Conservation (phyloP, 2,113 vertebrate species). For the Dasyurus viverrinus region DNA sequence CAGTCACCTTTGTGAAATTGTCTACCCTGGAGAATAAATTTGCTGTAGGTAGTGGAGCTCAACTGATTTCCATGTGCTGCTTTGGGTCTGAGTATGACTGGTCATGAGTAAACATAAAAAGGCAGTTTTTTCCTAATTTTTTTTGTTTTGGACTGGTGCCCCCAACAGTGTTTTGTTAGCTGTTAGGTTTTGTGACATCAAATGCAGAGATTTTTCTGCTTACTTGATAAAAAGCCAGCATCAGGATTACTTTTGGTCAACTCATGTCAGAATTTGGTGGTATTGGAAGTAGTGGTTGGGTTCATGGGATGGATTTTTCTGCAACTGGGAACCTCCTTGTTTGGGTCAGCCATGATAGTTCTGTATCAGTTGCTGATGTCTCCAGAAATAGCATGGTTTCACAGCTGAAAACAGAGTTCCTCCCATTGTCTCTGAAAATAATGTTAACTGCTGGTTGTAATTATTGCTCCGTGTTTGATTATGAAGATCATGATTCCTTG, state of each 20-base stretch:
- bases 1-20: constrained; percentile 99
- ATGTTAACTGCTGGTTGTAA: constrained; percentile 92
- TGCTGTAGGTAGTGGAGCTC: constrained; percentile 96
- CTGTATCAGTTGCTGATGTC: constrained; percentile 91
- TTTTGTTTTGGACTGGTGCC: neutral
- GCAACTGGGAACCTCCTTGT: constrained; percentile 87
- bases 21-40: constrained; percentile 99
- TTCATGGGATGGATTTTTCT: constrained; percentile 97
- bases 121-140: neutral
- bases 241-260: constrained; percentile 99
- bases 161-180: neutral
- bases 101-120: constrained; percentile 81
- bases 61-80: constrained; percentile 99
- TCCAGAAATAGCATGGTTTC: constrained; percentile 92
- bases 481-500: constrained; percentile 88
- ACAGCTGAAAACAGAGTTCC: constrained; percentile 93
- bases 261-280: constrained; percentile 97
- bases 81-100: constrained; percentile 99
- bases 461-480: constrained; percentile 94
- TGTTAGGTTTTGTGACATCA: constrained; percentile 63
- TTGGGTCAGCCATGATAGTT: constrained; percentile 94
- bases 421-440: constrained; percentile 94
- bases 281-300: constrained; percentile 95
- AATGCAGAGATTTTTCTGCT: constrained; percentile 95
- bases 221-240: constrained; percentile 99